A percentile compares a stretch with the other conserved stretches of the same genome.
These are phyloP conservation scores for Acropora yongei DNA, from an alignment of 64 coral and sea anemone species.

Conservation along the genomic window DNA sequence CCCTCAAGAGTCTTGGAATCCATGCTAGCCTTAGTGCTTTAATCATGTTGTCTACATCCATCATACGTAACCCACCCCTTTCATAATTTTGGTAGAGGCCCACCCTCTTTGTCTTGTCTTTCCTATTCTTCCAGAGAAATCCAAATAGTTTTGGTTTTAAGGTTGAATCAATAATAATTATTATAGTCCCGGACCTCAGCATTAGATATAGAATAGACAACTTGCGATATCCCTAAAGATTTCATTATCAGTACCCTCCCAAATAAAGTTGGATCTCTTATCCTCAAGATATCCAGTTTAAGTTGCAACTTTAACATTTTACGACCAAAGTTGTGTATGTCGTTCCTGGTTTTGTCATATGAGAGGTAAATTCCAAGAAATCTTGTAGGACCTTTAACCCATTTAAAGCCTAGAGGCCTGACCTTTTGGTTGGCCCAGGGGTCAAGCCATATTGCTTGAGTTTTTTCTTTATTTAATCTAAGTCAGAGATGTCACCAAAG, in stretches of 20 bases:
- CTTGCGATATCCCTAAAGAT: not conserved
- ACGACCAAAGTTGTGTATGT: conserved; percentile 4
- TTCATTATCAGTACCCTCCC: conserved; percentile 27
- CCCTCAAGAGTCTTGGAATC: not conserved
- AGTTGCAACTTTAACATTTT: conserved; percentile 21
- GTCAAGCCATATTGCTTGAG: conserved; percentile 9
- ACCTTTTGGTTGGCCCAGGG: not conserved
- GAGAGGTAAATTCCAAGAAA: not conserved
- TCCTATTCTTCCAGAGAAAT: not conserved
- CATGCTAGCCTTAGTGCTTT: not conserved
- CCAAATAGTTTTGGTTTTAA: not conserved
- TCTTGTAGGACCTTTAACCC: not conserved
- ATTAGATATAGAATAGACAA: not conserved
- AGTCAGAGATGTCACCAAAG: not conserved
- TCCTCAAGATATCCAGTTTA: conserved; percentile 19
- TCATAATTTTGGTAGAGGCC: not conserved
- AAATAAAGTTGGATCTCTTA: conserved; percentile 11
- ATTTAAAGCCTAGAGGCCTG: not conserved
- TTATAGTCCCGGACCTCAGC: not conserved
- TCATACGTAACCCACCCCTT: not conserved
- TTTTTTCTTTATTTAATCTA: conserved; percentile 9
- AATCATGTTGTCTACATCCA: not conserved
- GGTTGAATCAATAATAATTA: not conserved
- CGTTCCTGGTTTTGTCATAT: not conserved
- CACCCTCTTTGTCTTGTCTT: not conserved